These are phyloP conservation scores for Drosophila mimetica DNA, from an alignment of 2,888 invertebrate genomes.

Conservation along the genomic window DNA sequence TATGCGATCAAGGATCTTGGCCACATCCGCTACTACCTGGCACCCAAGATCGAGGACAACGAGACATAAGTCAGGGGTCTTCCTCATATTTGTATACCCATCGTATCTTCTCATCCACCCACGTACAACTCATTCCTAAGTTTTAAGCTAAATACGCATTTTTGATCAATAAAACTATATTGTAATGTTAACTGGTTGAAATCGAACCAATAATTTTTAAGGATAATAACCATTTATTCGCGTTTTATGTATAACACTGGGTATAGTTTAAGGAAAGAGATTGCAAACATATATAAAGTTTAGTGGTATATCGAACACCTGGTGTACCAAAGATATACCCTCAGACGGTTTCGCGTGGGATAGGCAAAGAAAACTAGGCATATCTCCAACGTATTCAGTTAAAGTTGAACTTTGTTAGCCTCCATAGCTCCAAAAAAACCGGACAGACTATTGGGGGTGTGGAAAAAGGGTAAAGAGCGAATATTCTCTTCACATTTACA, in stretches of 20 bases:
- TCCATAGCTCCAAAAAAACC: constrained; percentile 15
- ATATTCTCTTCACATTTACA: constrained; percentile 15
- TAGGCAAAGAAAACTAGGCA: constrained; percentile 31
- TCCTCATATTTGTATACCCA: constrained; percentile 38
- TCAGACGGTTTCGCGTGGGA: constrained; percentile 17
- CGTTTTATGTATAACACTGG: constrained; percentile 48
- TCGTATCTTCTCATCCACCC: constrained; percentile 41
- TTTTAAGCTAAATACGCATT: constrained; percentile 54
- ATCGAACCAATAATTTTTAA: background rate
- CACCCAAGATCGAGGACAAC: constrained; percentile 99
- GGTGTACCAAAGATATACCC: constrained; percentile 12
- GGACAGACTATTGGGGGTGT: constrained; percentile 19
- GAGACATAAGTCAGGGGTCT: constrained; percentile 87
- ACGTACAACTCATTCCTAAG: constrained; percentile 46
- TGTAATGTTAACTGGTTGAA: constrained; percentile 13
- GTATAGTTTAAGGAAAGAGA: constrained; percentile 31
- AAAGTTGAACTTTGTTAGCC: constrained; percentile 16
- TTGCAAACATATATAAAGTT: constrained; percentile 24
- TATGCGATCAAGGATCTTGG: constrained; percentile 98
- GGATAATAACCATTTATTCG: constrained; percentile 64
- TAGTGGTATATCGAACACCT: constrained; percentile 25
- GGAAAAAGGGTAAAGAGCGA: constrained; percentile 12
- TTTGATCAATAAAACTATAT: constrained; percentile 52
- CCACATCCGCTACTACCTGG: constrained; percentile 98
- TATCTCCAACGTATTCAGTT: constrained; percentile 10